Conservation (phyloP, 2,888 invertebrate species). For the Dynastes hyllus region DNA sequence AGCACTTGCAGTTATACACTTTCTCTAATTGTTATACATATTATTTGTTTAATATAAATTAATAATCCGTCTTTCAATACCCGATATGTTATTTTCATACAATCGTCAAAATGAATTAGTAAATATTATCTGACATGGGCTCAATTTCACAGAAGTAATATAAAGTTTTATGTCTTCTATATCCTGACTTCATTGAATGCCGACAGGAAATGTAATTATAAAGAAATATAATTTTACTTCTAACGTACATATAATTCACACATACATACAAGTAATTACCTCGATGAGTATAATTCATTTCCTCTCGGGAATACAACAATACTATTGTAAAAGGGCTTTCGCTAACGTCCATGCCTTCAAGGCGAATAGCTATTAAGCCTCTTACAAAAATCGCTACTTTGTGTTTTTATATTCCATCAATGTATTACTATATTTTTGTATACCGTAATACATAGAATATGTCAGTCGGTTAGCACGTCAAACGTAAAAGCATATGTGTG, state of each 20-base stretch:
- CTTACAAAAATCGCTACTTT: neutral
- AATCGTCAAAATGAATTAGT: too few species aligned
- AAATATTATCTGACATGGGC: too few species aligned
- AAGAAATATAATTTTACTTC: constrained; percentile 6
- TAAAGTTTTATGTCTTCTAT: constrained; percentile 14
- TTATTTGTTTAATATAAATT: too few species aligned
- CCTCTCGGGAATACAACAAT: neutral
- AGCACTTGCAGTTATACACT: too few species aligned
- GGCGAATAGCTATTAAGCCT: neutral
- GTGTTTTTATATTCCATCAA: neutral
- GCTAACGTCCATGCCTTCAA: neutral
- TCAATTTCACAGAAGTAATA: neutral
- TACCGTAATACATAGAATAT: neutral
- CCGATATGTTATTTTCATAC: too few species aligned
- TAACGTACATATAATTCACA: neutral
- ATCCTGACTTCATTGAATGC: neutral
- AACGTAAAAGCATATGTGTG: too few species aligned
- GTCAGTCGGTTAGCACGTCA: too few species aligned
- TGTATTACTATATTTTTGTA: neutral
- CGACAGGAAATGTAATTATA: constrained; percentile 3
- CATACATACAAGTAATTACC: neutral
- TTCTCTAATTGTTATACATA: too few species aligned
- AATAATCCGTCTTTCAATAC: too few species aligned
- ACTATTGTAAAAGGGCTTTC: neutral
- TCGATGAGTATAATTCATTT: neutral